These are phyloP conservation scores for Physocephala rufipes DNA, from an alignment of 2,888 invertebrate genomes.

Conservation along the genomic window DNA sequence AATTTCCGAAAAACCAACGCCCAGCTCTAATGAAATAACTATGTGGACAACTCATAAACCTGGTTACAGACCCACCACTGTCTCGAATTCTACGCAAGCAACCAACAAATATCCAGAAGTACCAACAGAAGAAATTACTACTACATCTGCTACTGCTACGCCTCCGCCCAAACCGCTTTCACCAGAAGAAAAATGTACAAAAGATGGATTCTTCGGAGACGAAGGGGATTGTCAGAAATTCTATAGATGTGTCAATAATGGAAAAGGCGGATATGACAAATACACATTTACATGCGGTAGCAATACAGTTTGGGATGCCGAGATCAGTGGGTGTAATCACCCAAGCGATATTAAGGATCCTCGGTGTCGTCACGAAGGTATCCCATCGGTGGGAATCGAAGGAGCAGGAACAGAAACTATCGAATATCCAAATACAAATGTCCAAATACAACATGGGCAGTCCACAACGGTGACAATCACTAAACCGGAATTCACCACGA, in stretches of 20 bases:
- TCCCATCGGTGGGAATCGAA: constrained; percentile 29
- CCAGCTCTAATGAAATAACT: constrained; percentile 28
- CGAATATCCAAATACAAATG: too few relatives aligned
- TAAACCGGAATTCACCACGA: constrained; percentile 32
- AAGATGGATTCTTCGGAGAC: constrained; percentile 66
- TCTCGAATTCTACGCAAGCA: constrained; percentile 29
- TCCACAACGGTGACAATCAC: too few relatives aligned
- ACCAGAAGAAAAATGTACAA: constrained; percentile 57
- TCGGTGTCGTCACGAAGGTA: constrained; percentile 44
- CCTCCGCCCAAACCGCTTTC: constrained; percentile 51
- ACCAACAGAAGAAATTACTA: constrained; percentile 10
- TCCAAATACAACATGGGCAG: too few relatives aligned
- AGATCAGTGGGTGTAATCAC: constrained; percentile 68
- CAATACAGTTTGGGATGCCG: constrained; percentile 71
- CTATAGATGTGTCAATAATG: constrained; percentile 69
- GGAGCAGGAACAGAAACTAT: constrained; percentile 22
- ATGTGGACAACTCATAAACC: constrained; percentile 41
- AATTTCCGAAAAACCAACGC: constrained; percentile 1
- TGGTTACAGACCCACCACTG: constrained; percentile 32
- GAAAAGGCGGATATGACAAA: constrained; percentile 65
- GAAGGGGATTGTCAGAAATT: constrained; percentile 69
- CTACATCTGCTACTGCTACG: constrained; percentile 36
- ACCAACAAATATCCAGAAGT: constrained; percentile 28
- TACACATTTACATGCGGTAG: constrained; percentile 69
- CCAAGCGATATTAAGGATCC: constrained; percentile 49